Evolutionary conservation across 2,113 vertebrate genomes (phyloP).

Genomic region (Candoia aspera): DNA sequence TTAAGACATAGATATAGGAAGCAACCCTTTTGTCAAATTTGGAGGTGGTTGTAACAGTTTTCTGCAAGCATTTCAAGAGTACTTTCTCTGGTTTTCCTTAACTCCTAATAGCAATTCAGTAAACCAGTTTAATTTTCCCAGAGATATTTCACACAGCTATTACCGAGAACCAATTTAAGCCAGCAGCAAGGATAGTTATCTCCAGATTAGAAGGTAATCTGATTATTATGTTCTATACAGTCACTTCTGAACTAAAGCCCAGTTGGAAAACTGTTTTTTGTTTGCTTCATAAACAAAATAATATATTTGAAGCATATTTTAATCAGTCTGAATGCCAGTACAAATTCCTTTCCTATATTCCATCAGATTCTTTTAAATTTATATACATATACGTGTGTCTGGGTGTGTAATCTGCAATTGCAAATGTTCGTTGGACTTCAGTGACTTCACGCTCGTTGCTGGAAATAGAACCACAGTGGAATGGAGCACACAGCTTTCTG

Average conservation of each 20-base stretch:
- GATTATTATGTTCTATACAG: neutral
- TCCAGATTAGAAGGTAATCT: neutral
- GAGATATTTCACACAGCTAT: neutral
- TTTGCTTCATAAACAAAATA: neutral
- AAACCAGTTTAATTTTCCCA: neutral
- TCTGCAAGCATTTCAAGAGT: neutral
- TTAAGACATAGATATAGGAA: neutral
- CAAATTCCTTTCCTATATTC: conserved; percentile 29
- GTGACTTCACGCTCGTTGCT: conserved; percentile 6
- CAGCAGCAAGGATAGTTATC: neutral
- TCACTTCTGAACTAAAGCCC: neutral
- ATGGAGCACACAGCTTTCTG: conserved; percentile 24
- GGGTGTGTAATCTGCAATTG: conserved; percentile 43
- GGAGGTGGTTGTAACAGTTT: neutral
- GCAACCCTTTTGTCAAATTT: no score
- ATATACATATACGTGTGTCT: neutral
- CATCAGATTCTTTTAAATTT: conserved; percentile 15
- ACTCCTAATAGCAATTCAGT: neutral
- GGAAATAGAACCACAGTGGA: neutral
- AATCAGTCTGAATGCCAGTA: neutral
- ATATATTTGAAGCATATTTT: neutral
- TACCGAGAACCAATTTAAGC: neutral
- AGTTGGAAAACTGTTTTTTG: neutral
- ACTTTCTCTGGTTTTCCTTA: neutral
- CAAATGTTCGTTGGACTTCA: conserved; percentile 33